Evolutionary conservation across 2,113 vertebrate genomes (phyloP), one percentile per base, ranked within the genome.

Genomic region (Carollia perspicillata): DNA sequence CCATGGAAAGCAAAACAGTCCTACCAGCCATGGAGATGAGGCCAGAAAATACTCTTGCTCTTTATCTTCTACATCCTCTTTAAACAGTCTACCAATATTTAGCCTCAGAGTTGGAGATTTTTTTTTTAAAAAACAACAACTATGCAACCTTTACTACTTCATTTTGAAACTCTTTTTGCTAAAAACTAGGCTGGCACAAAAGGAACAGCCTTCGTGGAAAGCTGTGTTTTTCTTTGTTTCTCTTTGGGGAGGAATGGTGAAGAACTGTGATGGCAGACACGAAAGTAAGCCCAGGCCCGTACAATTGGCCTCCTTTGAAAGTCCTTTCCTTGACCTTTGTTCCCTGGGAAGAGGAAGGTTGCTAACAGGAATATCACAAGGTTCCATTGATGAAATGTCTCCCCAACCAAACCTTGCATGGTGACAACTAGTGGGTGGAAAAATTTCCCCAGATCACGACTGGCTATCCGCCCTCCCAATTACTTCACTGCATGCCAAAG

Each of bases 401-500:
- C 75, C 94, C 75, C 37, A 94, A 79, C 49, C 90, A 97, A 95
- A 89, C 90, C 69, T 85, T 63, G 90, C 40, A 89, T 72, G 96
- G 88, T 96, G 90, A 96, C 97, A 97, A 47, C 87, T 37, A 79
- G 72, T 83, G 96, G 84, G 69, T 86, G 96, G 95, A 92, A 95
- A 98, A 94, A 81, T 71, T 97, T 92, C 81, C 94, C 95, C 85
- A 96, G 94, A 95, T 97, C 95, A 37, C 93, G 93, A 84, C 92
- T 74, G 2, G 95, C 40, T 96, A 95, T 95, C 94, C 72, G 20
- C 93, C 94, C 90, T 97, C 93, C 80, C 93, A 58, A 97, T 92
- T 85, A 83, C 93, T 97, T 95, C 63, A 35, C 95, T 93, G 75
- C 89, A 89, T 95, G 97, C 98, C 98, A 98, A 97, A 97, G 94